A percentile compares a stretch with the other conserved stretches of the same genome.
These are phyloP conservation scores for Drosophila guanche DNA, from an alignment of 1,140 invertebrate genomes.

Conservation along the genomic window DNA sequence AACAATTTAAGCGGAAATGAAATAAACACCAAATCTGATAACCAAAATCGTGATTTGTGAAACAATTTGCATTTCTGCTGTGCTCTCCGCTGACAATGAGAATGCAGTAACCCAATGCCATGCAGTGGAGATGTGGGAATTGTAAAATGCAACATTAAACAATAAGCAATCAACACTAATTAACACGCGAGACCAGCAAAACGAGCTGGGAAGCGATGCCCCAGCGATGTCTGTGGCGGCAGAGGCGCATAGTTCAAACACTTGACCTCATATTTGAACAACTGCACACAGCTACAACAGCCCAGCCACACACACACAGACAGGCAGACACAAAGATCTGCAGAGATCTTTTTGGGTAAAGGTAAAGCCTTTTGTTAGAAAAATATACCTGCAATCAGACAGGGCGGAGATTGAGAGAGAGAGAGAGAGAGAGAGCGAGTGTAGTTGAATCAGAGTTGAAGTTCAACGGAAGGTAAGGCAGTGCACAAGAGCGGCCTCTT, in stretches of 20 bases:
- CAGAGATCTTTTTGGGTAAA: constrained; percentile 12
- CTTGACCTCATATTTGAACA: constrained; percentile 78
- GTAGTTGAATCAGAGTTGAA: too few species aligned
- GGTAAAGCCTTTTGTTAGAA: constrained; percentile 29
- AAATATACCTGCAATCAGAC: constrained; percentile 9
- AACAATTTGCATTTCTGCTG: constrained; percentile 34
- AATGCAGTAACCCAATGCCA: constrained; percentile 22
- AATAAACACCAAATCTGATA: constrained; percentile 3
- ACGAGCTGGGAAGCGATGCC: constrained; percentile 14
- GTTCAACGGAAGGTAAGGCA: too few species aligned
- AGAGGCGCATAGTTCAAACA: constrained; percentile 62
- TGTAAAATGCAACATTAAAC: constrained; percentile 57
- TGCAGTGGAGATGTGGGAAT: constrained; percentile 46
- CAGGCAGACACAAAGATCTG: constrained; percentile 1
- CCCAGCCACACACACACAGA: too few species aligned
- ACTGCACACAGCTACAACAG: constrained; percentile 36
- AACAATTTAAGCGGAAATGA: background rate
- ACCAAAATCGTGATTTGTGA: constrained; percentile 16
- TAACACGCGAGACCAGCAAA: constrained; percentile 60
- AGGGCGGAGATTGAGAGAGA: constrained; percentile 10
- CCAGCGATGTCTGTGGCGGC: background rate
- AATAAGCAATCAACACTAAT: constrained; percentile 67
- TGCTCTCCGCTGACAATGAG: constrained; percentile 5
- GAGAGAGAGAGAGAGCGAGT: constrained; percentile 6
- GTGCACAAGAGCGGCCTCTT: too few species aligned